These are phyloP conservation scores for Isichthys henryi DNA, from an alignment of 2,113 vertebrate species.

Conservation along the genomic window DNA sequence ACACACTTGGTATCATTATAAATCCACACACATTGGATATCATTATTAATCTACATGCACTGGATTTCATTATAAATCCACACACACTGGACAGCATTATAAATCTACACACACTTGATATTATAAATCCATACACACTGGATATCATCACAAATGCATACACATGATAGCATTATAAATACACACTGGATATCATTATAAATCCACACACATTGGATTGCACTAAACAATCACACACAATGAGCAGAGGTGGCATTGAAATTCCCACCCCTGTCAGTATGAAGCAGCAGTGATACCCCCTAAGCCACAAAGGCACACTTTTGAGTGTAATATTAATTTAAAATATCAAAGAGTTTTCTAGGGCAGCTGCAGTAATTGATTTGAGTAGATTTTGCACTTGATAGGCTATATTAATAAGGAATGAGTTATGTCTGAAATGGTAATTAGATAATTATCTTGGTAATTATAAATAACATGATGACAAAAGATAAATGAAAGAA, in stretches of 20 bases:
- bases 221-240: neutral
- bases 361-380: neutral
- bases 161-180: neutral
- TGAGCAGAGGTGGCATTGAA: neutral
- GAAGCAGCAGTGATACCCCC: neutral
- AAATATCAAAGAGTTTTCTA: neutral
- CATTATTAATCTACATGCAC: too few relatives aligned
- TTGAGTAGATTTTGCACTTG: neutral
- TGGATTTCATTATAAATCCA: neutral
- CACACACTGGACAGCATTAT: too few relatives aligned
- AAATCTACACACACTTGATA: neutral
- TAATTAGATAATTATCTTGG: neutral
- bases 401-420: neutral
- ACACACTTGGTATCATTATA: neutral
- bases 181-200: neutral
- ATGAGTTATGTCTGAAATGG: neutral
- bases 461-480: neutral
- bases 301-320: neutral
- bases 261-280: neutral
- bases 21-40: neutral
- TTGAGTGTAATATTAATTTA: neutral
- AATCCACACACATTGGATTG: neutral
- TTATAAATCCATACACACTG: neutral
- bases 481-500: neutral
- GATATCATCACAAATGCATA: neutral